phyloP scores from a whole-genome alignment of 2,888 invertebrate species.

The Ariolimax columbianus region DNA sequence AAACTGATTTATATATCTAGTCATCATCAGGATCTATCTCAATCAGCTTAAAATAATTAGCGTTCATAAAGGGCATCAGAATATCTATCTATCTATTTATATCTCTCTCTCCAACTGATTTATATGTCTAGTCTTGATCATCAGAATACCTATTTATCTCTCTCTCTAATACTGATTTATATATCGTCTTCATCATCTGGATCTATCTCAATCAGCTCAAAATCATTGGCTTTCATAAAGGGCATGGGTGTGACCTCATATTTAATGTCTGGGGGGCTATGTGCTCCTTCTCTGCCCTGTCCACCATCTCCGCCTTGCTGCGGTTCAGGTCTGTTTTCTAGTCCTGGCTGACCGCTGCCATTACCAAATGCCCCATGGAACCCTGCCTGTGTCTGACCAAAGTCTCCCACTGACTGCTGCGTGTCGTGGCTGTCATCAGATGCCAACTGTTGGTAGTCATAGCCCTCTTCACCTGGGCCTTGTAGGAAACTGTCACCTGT shows the following conservation, averaged over 20 bases:
- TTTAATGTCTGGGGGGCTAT: conserved; percentile 50
- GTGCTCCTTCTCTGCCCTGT: background rate
- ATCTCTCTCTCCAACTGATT: background rate
- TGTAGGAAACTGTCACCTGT: conserved; percentile 46
- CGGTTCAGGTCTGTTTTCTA: background rate
- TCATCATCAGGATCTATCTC: conserved; percentile 53
- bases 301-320: conserved; percentile 23
- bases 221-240: conserved; percentile 50
- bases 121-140: conserved; percentile 47
- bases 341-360: conserved; percentile 33
- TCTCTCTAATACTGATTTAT: background rate
- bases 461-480: conserved; percentile 44
- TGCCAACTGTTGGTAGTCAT: conserved; percentile 50
- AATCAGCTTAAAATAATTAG: conserved; percentile 49
- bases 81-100: conserved; percentile 44
- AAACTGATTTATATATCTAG: conserved; percentile 9
- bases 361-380: conserved; percentile 49
- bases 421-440: conserved; percentile 52
- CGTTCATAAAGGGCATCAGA: conserved; percentile 46
- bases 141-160: background rate
- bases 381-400: conserved; percentile 28
- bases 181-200: conserved; percentile 51
- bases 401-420: conserved; percentile 27
- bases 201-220: conserved; percentile 52
- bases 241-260: conserved; percentile 47